These are phyloP conservation scores for Hydropsyche tenuis DNA, from an alignment of 1,140 invertebrate genomes.

Conservation along the genomic window DNA sequence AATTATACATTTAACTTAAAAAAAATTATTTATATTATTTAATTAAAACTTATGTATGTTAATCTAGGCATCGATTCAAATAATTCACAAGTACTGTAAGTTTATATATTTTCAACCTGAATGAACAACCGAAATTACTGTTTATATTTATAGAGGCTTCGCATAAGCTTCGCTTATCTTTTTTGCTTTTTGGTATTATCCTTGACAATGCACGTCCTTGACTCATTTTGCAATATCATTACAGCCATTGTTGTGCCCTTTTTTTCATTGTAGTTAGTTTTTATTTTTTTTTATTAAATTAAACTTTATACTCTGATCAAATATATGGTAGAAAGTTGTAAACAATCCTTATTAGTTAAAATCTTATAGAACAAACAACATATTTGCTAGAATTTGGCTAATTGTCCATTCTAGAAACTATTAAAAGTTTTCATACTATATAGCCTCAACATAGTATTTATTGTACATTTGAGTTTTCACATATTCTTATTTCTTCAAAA, in stretches of 20 bases:
- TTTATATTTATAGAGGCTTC: slow-evolving; percentile 35
- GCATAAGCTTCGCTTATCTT: slow-evolving; percentile 38
- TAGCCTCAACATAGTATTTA: too few relatives aligned
- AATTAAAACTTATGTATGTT: neutral
- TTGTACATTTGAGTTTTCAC: too few relatives aligned
- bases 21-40: too few relatives aligned
- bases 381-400: too few relatives aligned
- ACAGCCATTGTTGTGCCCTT: slow-evolving; percentile 33
- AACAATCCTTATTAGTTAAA: too few relatives aligned
- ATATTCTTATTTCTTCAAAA: too few relatives aligned
- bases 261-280: neutral
- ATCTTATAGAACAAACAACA: too few relatives aligned
- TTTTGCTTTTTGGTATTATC: slow-evolving; percentile 22
- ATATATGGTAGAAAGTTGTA: too few relatives aligned
- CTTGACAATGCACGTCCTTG: slow-evolving; percentile 38
- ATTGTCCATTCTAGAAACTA: too few relatives aligned
- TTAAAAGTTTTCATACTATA: too few relatives aligned
- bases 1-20: too few relatives aligned
- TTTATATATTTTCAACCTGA: neutral
- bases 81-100: slow-evolving; percentile 7
- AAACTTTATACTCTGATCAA: too few relatives aligned
- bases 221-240: slow-evolving; percentile 38
- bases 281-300: neutral
- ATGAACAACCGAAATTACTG: neutral
- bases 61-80: neutral